Conservation (phyloP, 1,140 invertebrate species). For the Cydia amplana region DNA sequence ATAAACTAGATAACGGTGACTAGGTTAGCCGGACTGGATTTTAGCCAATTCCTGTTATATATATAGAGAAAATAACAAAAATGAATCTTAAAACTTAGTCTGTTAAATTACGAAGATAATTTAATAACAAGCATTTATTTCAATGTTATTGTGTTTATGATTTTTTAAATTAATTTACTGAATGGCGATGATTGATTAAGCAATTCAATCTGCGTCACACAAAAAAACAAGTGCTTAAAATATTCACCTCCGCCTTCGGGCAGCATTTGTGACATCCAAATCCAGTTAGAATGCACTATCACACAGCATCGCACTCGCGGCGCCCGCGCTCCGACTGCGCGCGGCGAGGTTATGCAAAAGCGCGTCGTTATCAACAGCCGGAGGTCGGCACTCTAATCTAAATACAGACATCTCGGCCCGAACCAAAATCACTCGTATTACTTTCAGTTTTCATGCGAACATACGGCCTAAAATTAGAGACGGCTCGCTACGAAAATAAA, state of each 20-base stretch:
- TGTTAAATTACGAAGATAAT: background rate
- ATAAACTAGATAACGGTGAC: conserved; percentile 20
- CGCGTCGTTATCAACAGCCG: conserved; percentile 36
- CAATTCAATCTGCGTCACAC: conserved; percentile 27
- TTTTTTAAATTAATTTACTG: background rate
- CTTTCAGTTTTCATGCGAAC: conserved; percentile 63
- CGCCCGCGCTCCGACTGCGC: conserved; percentile 40
- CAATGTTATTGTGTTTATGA: background rate
- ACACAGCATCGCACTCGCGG: conserved; percentile 31
- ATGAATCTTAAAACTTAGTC: background rate
- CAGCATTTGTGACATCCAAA: conserved; percentile 72
- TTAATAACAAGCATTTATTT: background rate
- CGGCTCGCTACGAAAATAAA: conserved; percentile 76
- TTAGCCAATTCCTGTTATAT: background rate
- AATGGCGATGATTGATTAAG: background rate
- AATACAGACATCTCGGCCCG: conserved; percentile 72
- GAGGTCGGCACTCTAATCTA: conserved; percentile 61
- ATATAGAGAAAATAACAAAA: background rate
- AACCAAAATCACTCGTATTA: conserved; percentile 75
- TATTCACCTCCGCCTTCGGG: conserved; percentile 70
- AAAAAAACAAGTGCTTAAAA: conserved; percentile 31
- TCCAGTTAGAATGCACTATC: conserved; percentile 38
- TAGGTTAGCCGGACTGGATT: conserved; percentile 13
- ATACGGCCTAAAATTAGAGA: conserved; percentile 78
- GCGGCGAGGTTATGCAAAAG: conserved; percentile 43